A percentile compares a stretch with the other conserved stretches of the same genome.
Evolutionary conservation across 64 coral and sea anemone genomes (phyloP).

Genomic region (Pocillopora damicornis): DNA sequence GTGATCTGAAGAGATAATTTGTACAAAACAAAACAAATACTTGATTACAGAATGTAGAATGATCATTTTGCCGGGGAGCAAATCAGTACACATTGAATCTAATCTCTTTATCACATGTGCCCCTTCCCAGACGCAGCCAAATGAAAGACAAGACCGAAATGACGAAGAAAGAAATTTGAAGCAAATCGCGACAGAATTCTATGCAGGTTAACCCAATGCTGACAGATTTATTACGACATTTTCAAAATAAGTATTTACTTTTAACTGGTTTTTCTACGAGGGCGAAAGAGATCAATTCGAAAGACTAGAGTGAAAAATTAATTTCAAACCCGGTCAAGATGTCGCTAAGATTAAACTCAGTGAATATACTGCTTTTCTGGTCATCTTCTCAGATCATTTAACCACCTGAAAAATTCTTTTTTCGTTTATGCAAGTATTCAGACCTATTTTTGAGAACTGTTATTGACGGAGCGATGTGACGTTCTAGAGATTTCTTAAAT

Average conservation of each 20-base stretch:
- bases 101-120: slow-evolving; percentile 32
- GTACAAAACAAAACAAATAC: background rate
- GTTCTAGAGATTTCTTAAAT: too few relatives aligned
- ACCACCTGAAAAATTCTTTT: too few relatives aligned
- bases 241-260: background rate
- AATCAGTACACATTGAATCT: background rate
- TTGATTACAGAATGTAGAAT: background rate
- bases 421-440: too few relatives aligned
- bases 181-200: slow-evolving; percentile 2
- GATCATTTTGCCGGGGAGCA: background rate
- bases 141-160: background rate
- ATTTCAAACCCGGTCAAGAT: background rate
- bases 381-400: too few relatives aligned
- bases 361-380: too few relatives aligned
- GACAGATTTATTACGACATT: background rate
- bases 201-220: background rate
- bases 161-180: background rate
- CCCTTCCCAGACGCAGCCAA: background rate
- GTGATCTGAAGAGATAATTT: background rate
- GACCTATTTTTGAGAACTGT: too few relatives aligned
- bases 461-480: too few relatives aligned
- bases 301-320: background rate
- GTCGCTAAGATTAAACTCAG: background rate
- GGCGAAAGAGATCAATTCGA: background rate
- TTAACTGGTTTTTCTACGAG: background rate